Evolutionary conservation across 1,140 invertebrate genomes (phyloP), one percentile per base, ranked within the genome.

Genomic region (Bathynomus jamesi): DNA sequence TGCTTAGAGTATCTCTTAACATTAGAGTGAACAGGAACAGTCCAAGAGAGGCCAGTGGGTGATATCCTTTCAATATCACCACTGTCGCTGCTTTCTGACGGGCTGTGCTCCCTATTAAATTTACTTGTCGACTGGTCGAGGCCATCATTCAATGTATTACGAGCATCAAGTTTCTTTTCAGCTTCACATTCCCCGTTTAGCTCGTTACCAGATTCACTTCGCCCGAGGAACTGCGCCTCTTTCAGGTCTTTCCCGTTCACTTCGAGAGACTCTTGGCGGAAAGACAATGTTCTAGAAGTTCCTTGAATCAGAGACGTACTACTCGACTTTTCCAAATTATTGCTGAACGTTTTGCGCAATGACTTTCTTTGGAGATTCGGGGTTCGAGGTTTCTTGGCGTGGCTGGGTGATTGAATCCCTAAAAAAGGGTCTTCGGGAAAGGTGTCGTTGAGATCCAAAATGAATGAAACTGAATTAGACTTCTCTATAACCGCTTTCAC

Each of bases 401-500:
- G 65, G 24, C 69, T 71, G 17, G 71, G 73, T 31, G 71, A 53
- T 17, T 64, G 75, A 61, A 65, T 25, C 13, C 70, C 75, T 28
- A 73, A 53, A 65, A 71, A 65, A 40, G 46, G 63, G 10, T 76
- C 72, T 40, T 73, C 69, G 3, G 66, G 67, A 32, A 65, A 67
- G 0, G 72, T 67, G 46, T 78, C 85, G 64, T 89, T 87, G 73
- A 92, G 88, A 78, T 92, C 90, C 11, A 92, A 81, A 3, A 91
- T 90, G 87, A 89, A 93, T 70, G 90, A 91, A 13, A 92, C 89
- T 0, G 90, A 92, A 79, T 91, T 91, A 60, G 87, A 88, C 78
- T 92, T 92, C 79, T 92, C 89, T 3, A 92, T 89, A 60, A 93
- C 87, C 17, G 87, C 89, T 79, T 91, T 91, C 25, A 92, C 87